phyloP scores from a whole-genome alignment of 2,113 vertebrate species.

The Nansenia antarctica region DNA sequence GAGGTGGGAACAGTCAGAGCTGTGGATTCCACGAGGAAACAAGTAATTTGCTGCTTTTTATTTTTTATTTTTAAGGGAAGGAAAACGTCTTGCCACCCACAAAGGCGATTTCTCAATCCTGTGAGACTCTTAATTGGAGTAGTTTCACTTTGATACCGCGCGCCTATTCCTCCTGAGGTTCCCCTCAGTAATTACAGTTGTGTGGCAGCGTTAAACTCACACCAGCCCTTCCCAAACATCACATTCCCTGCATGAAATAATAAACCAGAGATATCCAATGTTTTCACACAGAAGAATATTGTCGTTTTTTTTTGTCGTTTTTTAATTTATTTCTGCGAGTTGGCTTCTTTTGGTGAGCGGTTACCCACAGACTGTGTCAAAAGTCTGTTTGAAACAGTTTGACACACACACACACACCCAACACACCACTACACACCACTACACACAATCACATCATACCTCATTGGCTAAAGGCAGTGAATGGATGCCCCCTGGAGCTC shows the following conservation, averaged over 20 bases:
- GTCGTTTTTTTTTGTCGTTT: too few species aligned
- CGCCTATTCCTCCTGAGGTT: slow-evolving; percentile 50
- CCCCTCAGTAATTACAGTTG: slow-evolving; percentile 56
- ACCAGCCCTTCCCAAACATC: slow-evolving; percentile 52
- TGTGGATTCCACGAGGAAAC: slow-evolving; percentile 21
- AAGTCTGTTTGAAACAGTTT: slow-evolving; percentile 46
- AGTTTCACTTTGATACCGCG: slow-evolving; percentile 56
- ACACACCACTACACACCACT: slow-evolving; percentile 39
- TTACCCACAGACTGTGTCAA: slow-evolving; percentile 60
- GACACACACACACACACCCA: slow-evolving; percentile 34
- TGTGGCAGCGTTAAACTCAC: slow-evolving; percentile 57
- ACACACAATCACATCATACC: slow-evolving; percentile 17
- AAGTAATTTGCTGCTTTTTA: slow-evolving; percentile 43
- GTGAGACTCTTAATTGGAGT: slow-evolving; percentile 56
- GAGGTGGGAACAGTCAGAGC: slow-evolving; percentile 17
- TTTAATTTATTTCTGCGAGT: slow-evolving; percentile 26
- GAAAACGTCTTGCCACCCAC: slow-evolving; percentile 40
- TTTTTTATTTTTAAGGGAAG: not conserved
- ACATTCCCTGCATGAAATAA: slow-evolving; percentile 65
- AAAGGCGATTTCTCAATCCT: slow-evolving; percentile 37
- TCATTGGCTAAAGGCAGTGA: slow-evolving; percentile 49
- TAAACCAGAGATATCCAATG: slow-evolving; percentile 47
- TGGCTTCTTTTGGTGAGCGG: slow-evolving; percentile 44
- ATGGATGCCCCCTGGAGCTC: slow-evolving; percentile 59
- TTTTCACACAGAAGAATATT: slow-evolving; percentile 53